Base-by-base conservation (phyloP, 2,113 vertebrate genomes). In the Sorex fumeus region DNA sequence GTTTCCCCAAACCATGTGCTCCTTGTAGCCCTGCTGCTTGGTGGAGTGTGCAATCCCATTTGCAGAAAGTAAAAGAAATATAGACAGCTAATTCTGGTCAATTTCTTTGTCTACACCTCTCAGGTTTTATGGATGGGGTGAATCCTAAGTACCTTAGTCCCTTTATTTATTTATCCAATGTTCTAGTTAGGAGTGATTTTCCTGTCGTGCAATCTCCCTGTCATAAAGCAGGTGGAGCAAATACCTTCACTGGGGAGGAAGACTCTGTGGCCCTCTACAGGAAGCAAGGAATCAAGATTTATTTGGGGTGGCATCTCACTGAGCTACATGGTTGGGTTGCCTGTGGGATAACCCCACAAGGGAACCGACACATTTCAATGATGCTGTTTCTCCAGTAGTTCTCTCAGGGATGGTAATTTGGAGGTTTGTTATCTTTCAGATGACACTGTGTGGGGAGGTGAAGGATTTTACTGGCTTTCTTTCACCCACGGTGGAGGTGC, bases 1-100 rank as follows among this genome's bases (percentile, higher is more conserved):
- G 47, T 88, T 47, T 34, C 27, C 30, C 71, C 32, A 30, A 13
- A 32, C 27, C 32, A 25, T 27, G 30, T 34, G 70, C 13, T 88
- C 57, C 30, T 40, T 4, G 32, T 64, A 69, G 28, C 64, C 12
- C 64, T 8, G 0, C 34, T 34, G 10, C 8, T 32, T 67, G 13
- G 34, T 50, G 40, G 25, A 30, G 15, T 47, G 47, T 84, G 25
- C 45, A 91, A 66, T 3, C 7, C 45, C 64, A 72, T 69, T 84
- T 72, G n/a, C 34, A 85, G 70, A 81, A 90, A 40, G 8, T 78
- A 5, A 79, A 78, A 91, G 34, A 88, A 82, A 78, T 60, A 67
- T 53, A 36, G 18, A 88, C 66, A 66, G 12, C n/a, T 81, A 84
- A 47, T n/a, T 19, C 3, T 70, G 45, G 30, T 74, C 67, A 72